Evolutionary conservation across 2,888 invertebrate species (phyloP).

Genomic region (Limnephilus lunatus): DNA sequence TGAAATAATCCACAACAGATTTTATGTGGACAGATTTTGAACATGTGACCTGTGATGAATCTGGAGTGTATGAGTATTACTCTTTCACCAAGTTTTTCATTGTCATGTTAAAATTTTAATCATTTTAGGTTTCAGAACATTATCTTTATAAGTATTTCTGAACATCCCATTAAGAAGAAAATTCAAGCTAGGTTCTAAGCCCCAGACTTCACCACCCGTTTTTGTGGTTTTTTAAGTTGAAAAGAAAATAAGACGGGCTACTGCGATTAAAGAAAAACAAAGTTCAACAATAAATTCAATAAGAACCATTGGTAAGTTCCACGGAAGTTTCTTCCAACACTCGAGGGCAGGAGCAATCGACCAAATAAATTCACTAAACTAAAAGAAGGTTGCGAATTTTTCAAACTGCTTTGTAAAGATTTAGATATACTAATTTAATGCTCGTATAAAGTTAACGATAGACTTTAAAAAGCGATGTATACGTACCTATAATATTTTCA

Average conservation of each 20-base stretch:
- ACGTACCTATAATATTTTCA: background rate
- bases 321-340: conserved; percentile 5
- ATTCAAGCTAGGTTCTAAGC: background rate
- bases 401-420: conserved; percentile 28
- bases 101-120: too few species aligned
- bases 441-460: background rate
- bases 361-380: conserved; percentile 32
- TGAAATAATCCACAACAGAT: too few species aligned
- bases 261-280: conserved; percentile 29
- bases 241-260: background rate
- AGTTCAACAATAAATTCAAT: conserved; percentile 27
- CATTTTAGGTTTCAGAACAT: too few species aligned
- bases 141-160: background rate
- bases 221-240: background rate
- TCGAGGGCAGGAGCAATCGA: conserved; percentile 5
- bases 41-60: too few species aligned
- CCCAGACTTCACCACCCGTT: background rate
- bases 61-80: too few species aligned
- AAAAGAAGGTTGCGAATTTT: conserved; percentile 11
- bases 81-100: too few species aligned
- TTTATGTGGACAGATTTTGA: too few species aligned
- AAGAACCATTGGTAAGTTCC: conserved; percentile 19
- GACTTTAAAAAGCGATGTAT: background rate
- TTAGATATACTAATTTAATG: conserved; percentile 22
- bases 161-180: background rate